Evolutionary conservation across 2,113 vertebrate genomes (phyloP).

Genomic region (Zonotrichia leucophrys): DNA sequence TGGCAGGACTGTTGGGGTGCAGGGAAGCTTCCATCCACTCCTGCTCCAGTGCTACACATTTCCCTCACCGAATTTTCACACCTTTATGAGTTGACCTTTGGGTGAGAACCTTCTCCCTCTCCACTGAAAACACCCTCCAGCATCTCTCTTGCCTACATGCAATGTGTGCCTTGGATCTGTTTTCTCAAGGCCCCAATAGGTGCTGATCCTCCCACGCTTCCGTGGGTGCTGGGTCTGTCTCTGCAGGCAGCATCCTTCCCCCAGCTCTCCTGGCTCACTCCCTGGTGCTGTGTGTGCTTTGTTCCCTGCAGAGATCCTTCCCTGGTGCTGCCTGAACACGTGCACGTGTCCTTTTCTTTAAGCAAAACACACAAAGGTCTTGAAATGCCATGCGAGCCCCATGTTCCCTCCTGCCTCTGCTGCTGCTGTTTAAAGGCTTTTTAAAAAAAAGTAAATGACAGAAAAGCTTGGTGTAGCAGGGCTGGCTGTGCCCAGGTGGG

Average conservation of each 20-base stretch:
- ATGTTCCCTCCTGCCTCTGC: neutral
- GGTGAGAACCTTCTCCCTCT: neutral
- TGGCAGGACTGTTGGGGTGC: neutral
- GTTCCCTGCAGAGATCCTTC: conserved; percentile 15
- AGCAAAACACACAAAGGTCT: conserved; percentile 26
- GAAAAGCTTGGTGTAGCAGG: neutral
- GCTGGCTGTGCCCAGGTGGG: neutral
- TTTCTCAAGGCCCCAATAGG: neutral
- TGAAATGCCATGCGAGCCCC: neutral
- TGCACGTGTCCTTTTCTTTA: neutral
- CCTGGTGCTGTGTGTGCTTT: neutral
- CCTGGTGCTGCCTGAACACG: neutral
- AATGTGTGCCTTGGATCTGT: neutral
- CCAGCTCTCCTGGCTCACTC: neutral
- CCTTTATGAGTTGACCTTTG: neutral
- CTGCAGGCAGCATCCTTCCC: neutral
- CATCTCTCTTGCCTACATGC: neutral
- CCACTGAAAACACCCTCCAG: neutral
- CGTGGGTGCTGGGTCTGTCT: neutral
- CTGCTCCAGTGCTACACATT: neutral
- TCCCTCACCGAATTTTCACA: neutral
- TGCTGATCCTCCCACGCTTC: neutral
- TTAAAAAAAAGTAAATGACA: neutral
- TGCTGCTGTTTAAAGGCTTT: neutral
- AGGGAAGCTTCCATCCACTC: neutral